Evolutionary conservation across 2,113 vertebrate genomes (phyloP), one percentile per base, ranked within the genome.

Genomic region (Urocynchramus pylzowi): DNA sequence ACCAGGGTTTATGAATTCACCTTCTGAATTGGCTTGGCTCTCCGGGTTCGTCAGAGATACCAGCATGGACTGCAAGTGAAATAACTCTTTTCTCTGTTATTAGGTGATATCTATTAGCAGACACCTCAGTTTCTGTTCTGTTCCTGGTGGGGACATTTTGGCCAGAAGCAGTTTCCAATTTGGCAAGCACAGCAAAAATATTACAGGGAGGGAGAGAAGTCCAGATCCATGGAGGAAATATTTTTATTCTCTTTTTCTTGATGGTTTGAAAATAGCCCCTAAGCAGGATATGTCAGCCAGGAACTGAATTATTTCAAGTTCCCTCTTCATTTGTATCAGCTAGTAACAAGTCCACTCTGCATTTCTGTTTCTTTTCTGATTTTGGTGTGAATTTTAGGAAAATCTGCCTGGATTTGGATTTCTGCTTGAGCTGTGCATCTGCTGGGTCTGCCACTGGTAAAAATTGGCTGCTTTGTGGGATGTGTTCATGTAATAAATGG

Each of bases 111-210:
- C 76, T 96, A 61, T 94, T 94, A 95, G 49, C 47, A 84, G 88
- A 90, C 39, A 82, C 75, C 47, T 96, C 84, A 59, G 82, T 93
- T 94, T 87, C 68, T 93, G 30, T 80, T 93, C 52, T 45, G 31
- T 91, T 95, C 61, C 69, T 95, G 63, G 33, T 6, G 6, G 67
- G 76, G 63, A 74, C n/a, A 13, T 85, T 77, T 93, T 92, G 85
- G 86, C 91, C 80, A 94, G 63, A 70, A 87, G 47, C 16, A 2
- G 54, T 94, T 96, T 96, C 59, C 92, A 96, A 92, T 94, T 86
- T 95, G 95, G 90, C 94, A 67, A 83, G 84, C 17, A 64, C 15
- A 94, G 68, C 0, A 16, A 70, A 94, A 92, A 31, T 75, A 49
- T 94, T 90, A 91, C 47, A 90, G 88, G 56, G 78, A 93, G 49